Percentiles rank a stretch among this genome's conserved stretches.
Conservation (phyloP, 2,113 vertebrate genomes). For the Climacteris rufus region DNA sequence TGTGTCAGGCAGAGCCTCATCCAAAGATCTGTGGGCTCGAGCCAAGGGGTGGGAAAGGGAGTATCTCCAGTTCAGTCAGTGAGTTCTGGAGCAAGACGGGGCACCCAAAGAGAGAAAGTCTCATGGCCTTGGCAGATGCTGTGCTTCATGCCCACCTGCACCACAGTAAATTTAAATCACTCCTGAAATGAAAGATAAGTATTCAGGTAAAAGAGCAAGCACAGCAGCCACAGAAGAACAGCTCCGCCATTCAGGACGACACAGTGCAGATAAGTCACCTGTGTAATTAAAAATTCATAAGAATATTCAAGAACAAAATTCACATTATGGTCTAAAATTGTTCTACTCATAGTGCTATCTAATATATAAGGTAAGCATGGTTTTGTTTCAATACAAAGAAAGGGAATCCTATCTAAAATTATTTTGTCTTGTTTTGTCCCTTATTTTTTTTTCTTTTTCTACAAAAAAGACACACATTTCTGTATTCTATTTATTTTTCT, state of each 20-base stretch:
- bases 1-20: background rate
- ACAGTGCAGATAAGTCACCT: background rate
- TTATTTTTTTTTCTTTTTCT: too few relatives aligned
- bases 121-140: accelerated
- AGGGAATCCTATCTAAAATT: background rate
- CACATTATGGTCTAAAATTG: background rate
- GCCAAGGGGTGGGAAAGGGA: accelerated
- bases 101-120: background rate
- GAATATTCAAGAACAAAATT: background rate
- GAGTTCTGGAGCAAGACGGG: background rate
- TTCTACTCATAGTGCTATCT: background rate
- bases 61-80: background rate
- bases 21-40: background rate
- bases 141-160: background rate
- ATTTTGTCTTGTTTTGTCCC: background rate
- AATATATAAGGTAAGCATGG: background rate
- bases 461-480: accelerated
- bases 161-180: accelerated
- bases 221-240: background rate
- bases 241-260: background rate
- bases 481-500: background rate
- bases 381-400: background rate
- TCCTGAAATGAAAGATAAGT: background rate
- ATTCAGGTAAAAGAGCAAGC: background rate
- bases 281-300: background rate